A percentile compares a stretch with the other conserved stretches of the same genome.
Conservation (phyloP, 2,888 invertebrate genomes). For the Lissonota sp. region DNA sequence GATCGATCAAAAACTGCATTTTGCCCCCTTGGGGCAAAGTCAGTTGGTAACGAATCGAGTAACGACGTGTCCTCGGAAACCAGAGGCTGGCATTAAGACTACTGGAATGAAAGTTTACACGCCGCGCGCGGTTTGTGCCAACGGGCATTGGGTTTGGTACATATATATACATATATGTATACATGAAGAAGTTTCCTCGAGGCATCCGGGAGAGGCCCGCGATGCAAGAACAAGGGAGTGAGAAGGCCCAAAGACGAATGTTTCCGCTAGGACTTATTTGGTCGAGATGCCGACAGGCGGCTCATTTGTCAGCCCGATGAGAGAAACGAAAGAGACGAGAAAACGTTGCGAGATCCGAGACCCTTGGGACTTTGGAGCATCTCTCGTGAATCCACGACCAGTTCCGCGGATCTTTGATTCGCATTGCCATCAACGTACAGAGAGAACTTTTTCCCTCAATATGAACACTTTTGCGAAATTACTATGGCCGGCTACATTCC, state of each 20-base stretch:
- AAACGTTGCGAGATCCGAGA: not conserved
- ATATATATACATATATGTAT: too few species aligned
- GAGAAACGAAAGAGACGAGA: constrained; percentile 16
- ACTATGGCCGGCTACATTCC: not conserved
- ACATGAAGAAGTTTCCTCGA: constrained; percentile 12
- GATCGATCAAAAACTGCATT: constrained; percentile 53
- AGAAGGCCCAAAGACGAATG: constrained; percentile 48
- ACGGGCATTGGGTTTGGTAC: constrained; percentile 9
- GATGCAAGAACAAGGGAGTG: constrained; percentile 33
- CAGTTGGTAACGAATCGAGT: constrained; percentile 38
- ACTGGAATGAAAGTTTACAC: constrained; percentile 51
- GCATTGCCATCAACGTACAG: constrained; percentile 14
- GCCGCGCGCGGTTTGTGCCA: not conserved
- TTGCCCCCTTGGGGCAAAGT: constrained; percentile 43
- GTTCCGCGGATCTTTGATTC: constrained; percentile 45
- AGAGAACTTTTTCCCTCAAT: constrained; percentile 26
- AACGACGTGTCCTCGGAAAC: constrained; percentile 31
- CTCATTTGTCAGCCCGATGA: constrained; percentile 61
- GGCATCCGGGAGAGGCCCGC: constrained; percentile 16
- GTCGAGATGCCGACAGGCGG: constrained; percentile 56
- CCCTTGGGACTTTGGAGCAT: constrained; percentile 34
- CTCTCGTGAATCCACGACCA: constrained; percentile 18
- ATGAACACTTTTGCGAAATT: constrained; percentile 13
- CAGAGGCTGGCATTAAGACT: not conserved
- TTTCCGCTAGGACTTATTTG: constrained; percentile 66